phyloP scores from a whole-genome alignment of 2,113 vertebrate species.

The Chaetorhynchus papuensis region DNA sequence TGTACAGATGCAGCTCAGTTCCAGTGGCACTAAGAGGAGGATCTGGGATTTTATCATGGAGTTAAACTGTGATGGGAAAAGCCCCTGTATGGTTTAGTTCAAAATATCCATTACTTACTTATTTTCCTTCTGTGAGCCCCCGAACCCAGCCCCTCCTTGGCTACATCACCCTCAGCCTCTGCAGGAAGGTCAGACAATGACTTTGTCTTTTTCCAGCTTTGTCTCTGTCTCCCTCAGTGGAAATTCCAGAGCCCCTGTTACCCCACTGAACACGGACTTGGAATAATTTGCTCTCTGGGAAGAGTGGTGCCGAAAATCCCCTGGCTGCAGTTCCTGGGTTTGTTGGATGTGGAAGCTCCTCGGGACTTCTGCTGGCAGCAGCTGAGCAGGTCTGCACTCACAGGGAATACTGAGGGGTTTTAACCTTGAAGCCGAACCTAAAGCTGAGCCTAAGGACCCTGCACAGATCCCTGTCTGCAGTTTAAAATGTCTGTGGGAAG shows the following conservation, averaged over 20 bases:
- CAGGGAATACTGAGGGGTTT: background rate
- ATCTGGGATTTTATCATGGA: fast-evolving
- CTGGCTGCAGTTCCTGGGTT: background rate
- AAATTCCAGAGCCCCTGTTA: background rate
- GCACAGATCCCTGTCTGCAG: background rate
- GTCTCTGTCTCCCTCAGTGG: background rate
- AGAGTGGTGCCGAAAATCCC: background rate
- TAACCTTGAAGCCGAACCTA: background rate
- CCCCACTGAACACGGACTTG: fast-evolving
- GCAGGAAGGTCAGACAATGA: fast-evolving
- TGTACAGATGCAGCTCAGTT: fast-evolving
- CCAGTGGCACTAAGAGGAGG: background rate
- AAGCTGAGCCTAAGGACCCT: background rate
- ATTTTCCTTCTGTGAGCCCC: no score
- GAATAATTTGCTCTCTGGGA: background rate
- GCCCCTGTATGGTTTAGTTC: no score
- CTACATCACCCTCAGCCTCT: fast-evolving
- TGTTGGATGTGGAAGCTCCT: background rate
- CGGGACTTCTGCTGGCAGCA: background rate
- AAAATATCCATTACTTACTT: no score
- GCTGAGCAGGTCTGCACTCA: fast-evolving
- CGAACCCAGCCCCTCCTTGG: background rate
- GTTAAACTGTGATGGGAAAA: fast-evolving
- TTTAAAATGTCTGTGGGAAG: background rate
- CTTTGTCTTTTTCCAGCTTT: fast-evolving